phyloP scores from a whole-genome alignment of 2,888 invertebrate species.

The Eristalinus aeneus region DNA sequence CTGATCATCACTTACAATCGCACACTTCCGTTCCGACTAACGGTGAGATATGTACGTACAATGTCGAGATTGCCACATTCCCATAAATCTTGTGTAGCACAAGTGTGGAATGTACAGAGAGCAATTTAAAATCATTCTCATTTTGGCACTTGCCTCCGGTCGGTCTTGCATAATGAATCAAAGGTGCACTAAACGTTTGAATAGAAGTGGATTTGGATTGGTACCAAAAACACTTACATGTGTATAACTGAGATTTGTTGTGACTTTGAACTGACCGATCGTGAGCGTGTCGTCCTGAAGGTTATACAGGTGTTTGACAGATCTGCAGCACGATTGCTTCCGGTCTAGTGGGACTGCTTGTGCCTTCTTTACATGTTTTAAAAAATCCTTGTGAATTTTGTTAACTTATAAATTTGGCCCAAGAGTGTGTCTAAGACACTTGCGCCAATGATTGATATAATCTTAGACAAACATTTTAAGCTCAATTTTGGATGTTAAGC shows the following conservation, averaged over 20 bases:
- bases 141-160: slow-evolving; percentile 20
- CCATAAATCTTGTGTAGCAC: not conserved
- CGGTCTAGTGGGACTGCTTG: not conserved
- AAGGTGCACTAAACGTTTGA: slow-evolving; percentile 14
- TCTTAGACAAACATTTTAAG: no score
- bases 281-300: not conserved
- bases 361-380: not conserved
- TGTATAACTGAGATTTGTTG: not conserved
- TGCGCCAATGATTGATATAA: no score
- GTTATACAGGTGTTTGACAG: not conserved
- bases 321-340: not conserved
- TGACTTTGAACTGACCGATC: slow-evolving; percentile 17
- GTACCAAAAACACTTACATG: not conserved
- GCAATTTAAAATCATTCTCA: slow-evolving; percentile 19
- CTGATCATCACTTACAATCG: slow-evolving; percentile 22
- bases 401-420: no score
- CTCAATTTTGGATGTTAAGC: no score
- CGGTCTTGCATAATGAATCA: slow-evolving; percentile 42
- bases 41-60: slow-evolving; percentile 37
- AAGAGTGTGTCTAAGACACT: no score
- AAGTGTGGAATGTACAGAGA: slow-evolving; percentile 26
- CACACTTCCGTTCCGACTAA: slow-evolving; percentile 19
- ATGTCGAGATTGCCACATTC: not conserved
- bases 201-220: not conserved
- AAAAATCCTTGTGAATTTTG: no score